phyloP scores from a whole-genome alignment of 35 echinoderm and acorn worm species.

The Heliocidaris tuberculata region DNA sequence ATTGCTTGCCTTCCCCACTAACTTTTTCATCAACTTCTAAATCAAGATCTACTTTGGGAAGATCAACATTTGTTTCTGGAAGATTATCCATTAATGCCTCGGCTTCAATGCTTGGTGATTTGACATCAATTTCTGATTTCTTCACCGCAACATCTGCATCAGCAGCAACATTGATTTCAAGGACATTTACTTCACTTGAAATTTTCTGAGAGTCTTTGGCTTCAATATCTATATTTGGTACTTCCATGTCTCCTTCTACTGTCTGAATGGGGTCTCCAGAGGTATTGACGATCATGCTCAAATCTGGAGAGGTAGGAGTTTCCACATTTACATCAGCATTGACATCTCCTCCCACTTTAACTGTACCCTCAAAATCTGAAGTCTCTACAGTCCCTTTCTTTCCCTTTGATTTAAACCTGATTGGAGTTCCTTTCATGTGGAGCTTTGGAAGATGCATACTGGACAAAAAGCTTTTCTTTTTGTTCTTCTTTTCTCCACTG shows the following conservation, averaged over 20 bases:
- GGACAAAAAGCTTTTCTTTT: slow-evolving; percentile 20
- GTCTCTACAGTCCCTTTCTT: slow-evolving; percentile 20
- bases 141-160: neutral
- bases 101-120: neutral
- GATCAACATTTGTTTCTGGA: neutral
- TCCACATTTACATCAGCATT: neutral
- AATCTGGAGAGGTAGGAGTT: neutral
- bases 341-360: slow-evolving; percentile 1
- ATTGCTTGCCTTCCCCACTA: neutral
- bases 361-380: neutral
- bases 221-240: neutral
- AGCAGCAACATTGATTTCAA: neutral
- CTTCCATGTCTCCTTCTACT: neutral
- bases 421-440: slow-evolving; percentile 13
- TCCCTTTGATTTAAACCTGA: neutral
- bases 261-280: neutral
- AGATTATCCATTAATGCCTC: neutral
- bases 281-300: slow-evolving; percentile 6
- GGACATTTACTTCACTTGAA: neutral
- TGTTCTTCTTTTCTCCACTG: slow-evolving; percentile 21
- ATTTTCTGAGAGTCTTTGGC: neutral
- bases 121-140: slow-evolving; percentile 30
- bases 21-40: neutral
- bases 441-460: slow-evolving; percentile 34
- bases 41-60: neutral